Percentiles rank a stretch among this genome's conserved stretches.
Conservation (phyloP, 2,888 invertebrate species). For the Drosophila seclusa region DNA sequence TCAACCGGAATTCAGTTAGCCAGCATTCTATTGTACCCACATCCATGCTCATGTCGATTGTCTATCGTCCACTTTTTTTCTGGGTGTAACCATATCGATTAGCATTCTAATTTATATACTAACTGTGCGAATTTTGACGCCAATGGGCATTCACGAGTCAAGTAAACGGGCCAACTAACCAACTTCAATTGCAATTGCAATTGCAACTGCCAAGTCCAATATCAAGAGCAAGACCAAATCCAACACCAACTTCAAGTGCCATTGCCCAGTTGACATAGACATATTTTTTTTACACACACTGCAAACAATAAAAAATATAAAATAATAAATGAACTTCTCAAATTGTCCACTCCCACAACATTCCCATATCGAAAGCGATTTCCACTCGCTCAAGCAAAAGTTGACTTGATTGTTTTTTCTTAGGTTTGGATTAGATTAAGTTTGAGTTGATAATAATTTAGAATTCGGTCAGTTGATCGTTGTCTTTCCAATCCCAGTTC, state of each 20-base stretch:
- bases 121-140: constrained; percentile 58
- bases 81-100: constrained; percentile 78
- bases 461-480: not conserved
- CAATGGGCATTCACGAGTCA: constrained; percentile 72
- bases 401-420: constrained; percentile 2
- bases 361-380: not conserved
- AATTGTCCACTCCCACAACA: constrained; percentile 29
- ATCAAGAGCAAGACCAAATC: constrained; percentile 36
- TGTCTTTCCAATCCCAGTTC: not conserved
- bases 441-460: not conserved
- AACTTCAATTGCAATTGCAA: constrained; percentile 1
- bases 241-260: constrained; percentile 16
- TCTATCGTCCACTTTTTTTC: constrained; percentile 53
- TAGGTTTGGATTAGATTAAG: not conserved
- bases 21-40: constrained; percentile 54
- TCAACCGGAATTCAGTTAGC: constrained; percentile 72
- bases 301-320: constrained; percentile 14
- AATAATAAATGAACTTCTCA: constrained; percentile 22
- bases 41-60: constrained; percentile 10
- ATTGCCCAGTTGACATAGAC: constrained; percentile 47
- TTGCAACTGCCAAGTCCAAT: constrained; percentile 53
- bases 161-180: constrained; percentile 25
- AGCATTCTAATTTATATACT: constrained; percentile 81
- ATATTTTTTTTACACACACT: not conserved
- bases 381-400: not conserved